Percentiles rank a stretch among this genome's conserved stretches.
phyloP scores from a whole-genome alignment of 1,140 invertebrate genomes.

The Helicorthomorpha holstii region DNA sequence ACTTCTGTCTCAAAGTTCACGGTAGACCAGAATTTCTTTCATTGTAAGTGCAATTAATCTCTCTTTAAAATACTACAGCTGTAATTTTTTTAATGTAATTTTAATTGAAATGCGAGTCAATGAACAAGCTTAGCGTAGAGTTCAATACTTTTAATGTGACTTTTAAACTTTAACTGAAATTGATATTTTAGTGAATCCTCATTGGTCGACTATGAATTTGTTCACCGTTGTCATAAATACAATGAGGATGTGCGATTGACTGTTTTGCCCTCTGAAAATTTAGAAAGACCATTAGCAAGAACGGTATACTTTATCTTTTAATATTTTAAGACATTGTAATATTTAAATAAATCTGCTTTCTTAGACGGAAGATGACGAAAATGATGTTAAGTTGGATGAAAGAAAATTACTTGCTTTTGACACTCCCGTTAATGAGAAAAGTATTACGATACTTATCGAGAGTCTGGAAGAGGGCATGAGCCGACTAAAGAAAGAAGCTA shows the following conservation, averaged over 20 bases:
- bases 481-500: constrained; percentile 36
- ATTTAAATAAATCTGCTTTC: constrained; percentile 13
- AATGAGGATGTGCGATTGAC: constrained; percentile 75
- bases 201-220: constrained; percentile 79
- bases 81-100: no score
- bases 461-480: constrained; percentile 65
- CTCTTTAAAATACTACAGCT: no score
- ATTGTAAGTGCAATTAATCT: constrained; percentile 10
- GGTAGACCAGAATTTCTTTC: constrained; percentile 60
- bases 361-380: constrained; percentile 47
- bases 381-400: neutral
- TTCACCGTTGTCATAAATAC: constrained; percentile 82
- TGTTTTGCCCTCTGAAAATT: constrained; percentile 42
- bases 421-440: constrained; percentile 53
- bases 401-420: constrained; percentile 31
- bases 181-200: constrained; percentile 15
- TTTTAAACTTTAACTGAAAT: no score
- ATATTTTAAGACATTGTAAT: neutral
- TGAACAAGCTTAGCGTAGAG: no score
- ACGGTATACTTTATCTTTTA: constrained; percentile 34
- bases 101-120: no score
- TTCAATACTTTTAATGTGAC: no score
- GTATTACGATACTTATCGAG: constrained; percentile 56
- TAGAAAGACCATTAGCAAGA: constrained; percentile 44
- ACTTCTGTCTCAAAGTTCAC: constrained; percentile 43